Evolutionary conservation across 2,797 vertebrate species (phyloP).

Genomic region (Crenuchus spilurus): DNA sequence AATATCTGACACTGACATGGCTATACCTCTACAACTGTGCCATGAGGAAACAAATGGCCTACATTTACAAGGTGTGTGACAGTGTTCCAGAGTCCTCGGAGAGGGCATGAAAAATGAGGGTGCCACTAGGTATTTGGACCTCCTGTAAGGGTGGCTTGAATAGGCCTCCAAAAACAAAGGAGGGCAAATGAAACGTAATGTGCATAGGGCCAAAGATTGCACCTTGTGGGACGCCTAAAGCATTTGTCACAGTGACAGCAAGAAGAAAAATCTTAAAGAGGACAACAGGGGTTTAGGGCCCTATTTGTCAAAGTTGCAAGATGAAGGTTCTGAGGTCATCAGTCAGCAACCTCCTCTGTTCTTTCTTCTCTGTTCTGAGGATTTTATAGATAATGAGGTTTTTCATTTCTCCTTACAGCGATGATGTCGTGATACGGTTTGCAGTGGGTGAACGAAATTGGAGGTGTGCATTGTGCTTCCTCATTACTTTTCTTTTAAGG

Average conservation of each 20-base stretch:
- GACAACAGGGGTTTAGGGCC: slow-evolving; percentile 4
- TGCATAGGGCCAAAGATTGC: background rate
- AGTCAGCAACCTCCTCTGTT: slow-evolving; percentile 13
- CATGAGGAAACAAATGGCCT: slow-evolving; percentile 28
- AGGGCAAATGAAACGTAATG: slow-evolving; percentile 24
- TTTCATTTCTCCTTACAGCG: background rate
- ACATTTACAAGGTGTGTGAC: slow-evolving; percentile 37
- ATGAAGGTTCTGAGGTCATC: slow-evolving; percentile 5
- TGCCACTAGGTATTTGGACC: slow-evolving; percentile 19
- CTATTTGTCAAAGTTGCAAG: slow-evolving; percentile 16
- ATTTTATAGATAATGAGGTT: slow-evolving; percentile 1
- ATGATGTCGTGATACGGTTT: slow-evolving; percentile 15
- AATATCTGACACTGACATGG: background rate
- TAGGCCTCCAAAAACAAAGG: background rate
- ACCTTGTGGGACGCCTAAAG: slow-evolving; percentile 4
- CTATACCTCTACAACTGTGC: slow-evolving; percentile 32
- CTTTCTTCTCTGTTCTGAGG: no score
- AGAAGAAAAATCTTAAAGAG: background rate
- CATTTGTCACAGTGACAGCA: slow-evolving; percentile 27
- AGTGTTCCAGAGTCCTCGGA: background rate
- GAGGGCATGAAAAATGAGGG: slow-evolving; percentile 41
- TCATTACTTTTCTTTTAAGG: slow-evolving; percentile 25
- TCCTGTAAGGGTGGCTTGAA: slow-evolving; percentile 6
- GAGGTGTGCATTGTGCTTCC: background rate
- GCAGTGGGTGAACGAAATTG: background rate